Evolutionary conservation across 2,797 vertebrate species (phyloP).

Genomic region (Echiichthys vipera): DNA sequence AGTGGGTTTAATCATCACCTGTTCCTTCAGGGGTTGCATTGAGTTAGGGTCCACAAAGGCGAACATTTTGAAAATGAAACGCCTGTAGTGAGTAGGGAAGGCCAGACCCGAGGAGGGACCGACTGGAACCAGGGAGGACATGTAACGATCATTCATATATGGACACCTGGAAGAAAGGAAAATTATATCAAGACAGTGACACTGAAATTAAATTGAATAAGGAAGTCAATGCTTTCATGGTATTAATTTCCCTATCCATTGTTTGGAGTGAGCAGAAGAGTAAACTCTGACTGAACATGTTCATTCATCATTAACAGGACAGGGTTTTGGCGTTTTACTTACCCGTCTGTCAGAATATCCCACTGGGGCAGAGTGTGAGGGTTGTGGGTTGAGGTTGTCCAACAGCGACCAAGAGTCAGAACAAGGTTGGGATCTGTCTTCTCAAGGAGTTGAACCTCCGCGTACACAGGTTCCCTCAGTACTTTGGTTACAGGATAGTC

Average conservation of each 20-base stretch:
- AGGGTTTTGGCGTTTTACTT: constrained; percentile 43
- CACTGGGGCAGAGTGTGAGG: constrained; percentile 74
- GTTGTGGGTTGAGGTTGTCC: constrained; percentile 67
- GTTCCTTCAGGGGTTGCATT: constrained; percentile 30
- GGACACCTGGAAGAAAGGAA: constrained; percentile 70
- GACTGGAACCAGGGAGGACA: constrained; percentile 67
- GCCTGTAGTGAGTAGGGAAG: constrained; percentile 69
- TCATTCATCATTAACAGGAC: no score
- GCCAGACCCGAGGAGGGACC: constrained; percentile 31
- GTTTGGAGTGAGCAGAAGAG: no score
- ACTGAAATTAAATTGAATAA: background rate
- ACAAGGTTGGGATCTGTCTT: constrained; percentile 73
- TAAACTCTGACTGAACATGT: no score
- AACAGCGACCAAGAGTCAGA: constrained; percentile 78
- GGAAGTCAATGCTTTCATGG: background rate
- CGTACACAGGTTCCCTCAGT: constrained; percentile 73
- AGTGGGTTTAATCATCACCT: constrained; percentile 14
- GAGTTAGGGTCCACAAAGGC: constrained; percentile 69
- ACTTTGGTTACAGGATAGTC: constrained; percentile 78
- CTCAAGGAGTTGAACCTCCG: constrained; percentile 68
- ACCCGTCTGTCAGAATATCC: constrained; percentile 77
- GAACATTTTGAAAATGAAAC: constrained; percentile 80
- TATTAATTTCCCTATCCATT: no score
- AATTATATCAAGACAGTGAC: background rate
- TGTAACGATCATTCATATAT: constrained; percentile 67